phyloP scores from a whole-genome alignment of 2,797 vertebrate species.

The Eptatretus atami region DNA sequence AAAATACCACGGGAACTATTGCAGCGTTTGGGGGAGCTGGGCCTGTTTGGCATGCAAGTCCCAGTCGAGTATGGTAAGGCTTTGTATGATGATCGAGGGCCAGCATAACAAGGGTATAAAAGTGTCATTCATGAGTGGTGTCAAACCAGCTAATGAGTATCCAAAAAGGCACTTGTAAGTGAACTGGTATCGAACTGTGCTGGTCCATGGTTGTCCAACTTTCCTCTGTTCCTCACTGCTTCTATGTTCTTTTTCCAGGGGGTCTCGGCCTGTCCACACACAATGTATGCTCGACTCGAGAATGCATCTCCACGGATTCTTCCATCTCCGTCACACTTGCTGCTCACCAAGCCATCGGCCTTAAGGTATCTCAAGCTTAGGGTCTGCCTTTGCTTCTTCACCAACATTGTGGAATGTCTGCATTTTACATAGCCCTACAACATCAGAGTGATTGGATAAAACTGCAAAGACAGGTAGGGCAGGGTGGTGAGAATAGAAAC shows the following conservation, averaged over 20 bases:
- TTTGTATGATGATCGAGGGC: too few relatives aligned
- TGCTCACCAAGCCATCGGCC: slow-evolving; percentile 68
- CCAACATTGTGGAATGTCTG: too few relatives aligned
- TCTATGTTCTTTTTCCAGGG: slow-evolving; percentile 16
- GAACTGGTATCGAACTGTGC: not conserved
- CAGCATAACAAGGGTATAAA: not conserved
- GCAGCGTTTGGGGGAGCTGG: slow-evolving; percentile 40
- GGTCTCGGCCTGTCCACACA: slow-evolving; percentile 70
- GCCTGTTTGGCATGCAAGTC: slow-evolving; percentile 68
- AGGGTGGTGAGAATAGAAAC: slow-evolving; percentile 1
- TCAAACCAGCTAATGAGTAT: not conserved
- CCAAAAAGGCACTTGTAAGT: not conserved
- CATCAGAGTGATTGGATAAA: too few relatives aligned
- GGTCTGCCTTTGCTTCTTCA: too few relatives aligned
- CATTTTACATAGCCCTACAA: too few relatives aligned
- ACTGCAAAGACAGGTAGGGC: not conserved
- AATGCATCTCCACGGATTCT: slow-evolving; percentile 35
- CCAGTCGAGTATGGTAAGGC: slow-evolving; percentile 62
- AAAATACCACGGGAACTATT: slow-evolving; percentile 49
- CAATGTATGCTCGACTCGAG: slow-evolving; percentile 58
- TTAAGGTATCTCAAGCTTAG: slow-evolving; percentile 30
- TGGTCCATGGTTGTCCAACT: too few relatives aligned
- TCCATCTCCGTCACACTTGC: slow-evolving; percentile 58
- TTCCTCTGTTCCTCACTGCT: too few relatives aligned
- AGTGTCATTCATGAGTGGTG: not conserved